Evolutionary conservation across 1,140 invertebrate species (phyloP).

Genomic region (Campoletis sonorensis): DNA sequence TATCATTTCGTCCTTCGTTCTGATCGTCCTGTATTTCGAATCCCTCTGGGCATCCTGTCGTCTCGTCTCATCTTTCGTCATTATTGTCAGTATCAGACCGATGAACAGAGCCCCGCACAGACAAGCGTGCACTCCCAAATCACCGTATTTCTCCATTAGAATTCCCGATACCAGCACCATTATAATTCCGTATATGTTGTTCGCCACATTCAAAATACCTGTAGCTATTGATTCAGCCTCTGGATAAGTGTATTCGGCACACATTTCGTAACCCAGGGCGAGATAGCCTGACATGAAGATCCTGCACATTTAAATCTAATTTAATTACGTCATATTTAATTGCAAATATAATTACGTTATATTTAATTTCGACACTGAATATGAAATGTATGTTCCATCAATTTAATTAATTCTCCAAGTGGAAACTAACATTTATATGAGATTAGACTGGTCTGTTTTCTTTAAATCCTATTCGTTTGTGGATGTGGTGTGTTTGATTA

Average conservation of each 20-base stretch:
- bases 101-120: slow-evolving; percentile 71
- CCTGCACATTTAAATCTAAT: slow-evolving; percentile 62
- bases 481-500: no score
- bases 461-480: no score
- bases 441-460: no score
- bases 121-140: slow-evolving; percentile 68
- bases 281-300: slow-evolving; percentile 87
- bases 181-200: slow-evolving; percentile 80
- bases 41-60: slow-evolving; percentile 72
- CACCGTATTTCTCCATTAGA: slow-evolving; percentile 63
- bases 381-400: no score
- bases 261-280: slow-evolving; percentile 86
- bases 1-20: slow-evolving; percentile 29
- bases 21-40: slow-evolving; percentile 40
- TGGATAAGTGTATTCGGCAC: slow-evolving; percentile 86
- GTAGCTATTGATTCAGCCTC: slow-evolving; percentile 82
- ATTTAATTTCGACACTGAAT: no score
- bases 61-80: slow-evolving; percentile 79
- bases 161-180: slow-evolving; percentile 73
- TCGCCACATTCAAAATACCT: slow-evolving; percentile 82
- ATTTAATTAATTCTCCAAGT: no score
- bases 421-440: no score
- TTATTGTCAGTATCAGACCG: slow-evolving; percentile 77
- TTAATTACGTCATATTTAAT: no score
- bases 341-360: no score